phyloP scores from a whole-genome alignment of 2,113 vertebrate species.

The Chunga burmeisteri region DNA sequence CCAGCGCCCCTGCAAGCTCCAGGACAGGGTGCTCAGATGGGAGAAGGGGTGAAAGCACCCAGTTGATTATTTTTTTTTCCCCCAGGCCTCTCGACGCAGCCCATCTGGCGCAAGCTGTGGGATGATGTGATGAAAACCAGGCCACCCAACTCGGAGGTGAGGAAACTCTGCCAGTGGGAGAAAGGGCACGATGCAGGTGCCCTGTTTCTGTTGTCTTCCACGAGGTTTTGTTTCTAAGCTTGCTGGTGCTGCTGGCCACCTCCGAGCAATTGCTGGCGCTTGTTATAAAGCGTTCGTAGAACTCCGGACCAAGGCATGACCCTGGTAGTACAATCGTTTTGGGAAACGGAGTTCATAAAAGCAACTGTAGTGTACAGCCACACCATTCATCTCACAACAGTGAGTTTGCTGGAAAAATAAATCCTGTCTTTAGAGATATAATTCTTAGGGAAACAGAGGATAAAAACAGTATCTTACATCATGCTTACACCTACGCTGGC shows the following conservation, averaged over 20 bases:
- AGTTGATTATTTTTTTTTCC: neutral
- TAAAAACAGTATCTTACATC: neutral
- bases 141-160: conserved; percentile 78
- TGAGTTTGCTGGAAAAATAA: neutral
- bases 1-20: fast-evolving
- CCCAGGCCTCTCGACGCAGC: conserved; percentile 83
- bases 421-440: neutral
- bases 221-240: neutral
- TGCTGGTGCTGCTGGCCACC: fast-evolving
- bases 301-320: fast-evolving
- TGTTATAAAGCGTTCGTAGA: fast-evolving
- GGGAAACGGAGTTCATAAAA: neutral
- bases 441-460: neutral
- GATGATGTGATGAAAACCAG: conserved; percentile 80
- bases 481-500: neutral
- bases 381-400: neutral
- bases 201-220: fast-evolving
- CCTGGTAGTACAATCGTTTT: neutral
- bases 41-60: neutral
- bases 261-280: fast-evolving
- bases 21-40: fast-evolving
- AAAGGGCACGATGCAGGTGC: fast-evolving
- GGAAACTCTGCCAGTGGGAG: neutral
- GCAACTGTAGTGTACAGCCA: neutral
- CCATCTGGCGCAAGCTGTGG: conserved; percentile 81